Conservation (phyloP, 1,140 invertebrate genomes). For the Episyrphus balteatus region DNA sequence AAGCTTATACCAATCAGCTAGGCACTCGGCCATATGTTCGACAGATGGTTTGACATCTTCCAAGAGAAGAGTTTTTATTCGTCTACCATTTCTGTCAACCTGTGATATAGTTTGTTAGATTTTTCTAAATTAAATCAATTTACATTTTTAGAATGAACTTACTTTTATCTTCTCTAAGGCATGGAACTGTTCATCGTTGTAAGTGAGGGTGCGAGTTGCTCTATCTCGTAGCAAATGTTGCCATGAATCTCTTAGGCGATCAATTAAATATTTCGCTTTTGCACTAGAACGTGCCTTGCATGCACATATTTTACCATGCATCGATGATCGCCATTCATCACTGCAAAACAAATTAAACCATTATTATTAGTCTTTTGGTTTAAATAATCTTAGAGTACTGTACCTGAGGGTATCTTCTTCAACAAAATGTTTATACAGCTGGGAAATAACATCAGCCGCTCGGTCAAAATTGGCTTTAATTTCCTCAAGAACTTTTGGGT, state of each 20-base stretch:
- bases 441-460: conserved; percentile 30
- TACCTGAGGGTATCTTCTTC: conserved; percentile 28
- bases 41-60: conserved; percentile 53
- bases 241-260: conserved; percentile 78
- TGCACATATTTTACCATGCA: conserved; percentile 54
- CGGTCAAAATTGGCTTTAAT: conserved; percentile 27
- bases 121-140: no score
- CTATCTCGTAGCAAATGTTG: conserved; percentile 80
- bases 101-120: background rate
- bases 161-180: conserved; percentile 71
- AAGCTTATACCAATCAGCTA: conserved; percentile 74
- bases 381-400: no score
- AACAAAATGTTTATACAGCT: conserved; percentile 32
- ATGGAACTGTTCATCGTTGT: conserved; percentile 91
- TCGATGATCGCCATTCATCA: conserved; percentile 63
- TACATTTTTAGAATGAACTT: background rate
- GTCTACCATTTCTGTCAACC: conserved; percentile 50
- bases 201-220: conserved; percentile 69
- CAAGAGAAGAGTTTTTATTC: conserved; percentile 51
- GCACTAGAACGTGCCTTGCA: conserved; percentile 52
- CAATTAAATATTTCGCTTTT: conserved; percentile 61
- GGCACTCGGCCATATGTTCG: conserved; percentile 53
- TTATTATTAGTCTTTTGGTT: background rate
- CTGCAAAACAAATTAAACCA: conserved; percentile 8
- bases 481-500: conserved; percentile 16